Evolutionary conservation across 2,797 vertebrate genomes (phyloP).

Genomic region (Crenuchus spilurus): DNA sequence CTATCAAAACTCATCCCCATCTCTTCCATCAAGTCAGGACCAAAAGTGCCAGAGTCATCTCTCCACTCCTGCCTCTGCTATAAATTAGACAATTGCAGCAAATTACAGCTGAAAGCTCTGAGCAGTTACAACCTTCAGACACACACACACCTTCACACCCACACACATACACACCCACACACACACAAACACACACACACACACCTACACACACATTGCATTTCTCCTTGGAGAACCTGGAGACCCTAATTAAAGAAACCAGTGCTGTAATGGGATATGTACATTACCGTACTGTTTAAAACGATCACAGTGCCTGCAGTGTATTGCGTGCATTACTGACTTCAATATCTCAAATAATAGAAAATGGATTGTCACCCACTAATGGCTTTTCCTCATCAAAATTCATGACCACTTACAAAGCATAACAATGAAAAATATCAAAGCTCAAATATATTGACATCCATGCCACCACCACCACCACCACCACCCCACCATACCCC

Average conservation of each 20-base stretch:
- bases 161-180: background rate
- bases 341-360: conserved; percentile 33
- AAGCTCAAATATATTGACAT: conserved; percentile 50
- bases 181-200: no score
- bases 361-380: conserved; percentile 47
- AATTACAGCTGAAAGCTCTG: conserved; percentile 1
- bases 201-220: background rate
- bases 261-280: conserved; percentile 1
- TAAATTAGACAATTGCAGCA: conserved; percentile 5
- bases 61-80: background rate
- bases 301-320: conserved; percentile 2
- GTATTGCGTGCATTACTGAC: conserved; percentile 7
- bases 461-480: conserved; percentile 8
- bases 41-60: background rate
- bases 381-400: conserved; percentile 54
- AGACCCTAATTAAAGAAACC: conserved; percentile 35
- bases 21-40: background rate
- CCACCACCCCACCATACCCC: no score
- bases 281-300: conserved; percentile 15
- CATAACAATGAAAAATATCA: conserved; percentile 56
- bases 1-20: background rate
- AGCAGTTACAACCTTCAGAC: background rate
- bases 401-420: conserved; percentile 43
- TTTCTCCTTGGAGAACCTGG: background rate
- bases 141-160: background rate